Evolutionary conservation across 2,888 invertebrate species (phyloP).

Genomic region (Siphlonurus alternatus): DNA sequence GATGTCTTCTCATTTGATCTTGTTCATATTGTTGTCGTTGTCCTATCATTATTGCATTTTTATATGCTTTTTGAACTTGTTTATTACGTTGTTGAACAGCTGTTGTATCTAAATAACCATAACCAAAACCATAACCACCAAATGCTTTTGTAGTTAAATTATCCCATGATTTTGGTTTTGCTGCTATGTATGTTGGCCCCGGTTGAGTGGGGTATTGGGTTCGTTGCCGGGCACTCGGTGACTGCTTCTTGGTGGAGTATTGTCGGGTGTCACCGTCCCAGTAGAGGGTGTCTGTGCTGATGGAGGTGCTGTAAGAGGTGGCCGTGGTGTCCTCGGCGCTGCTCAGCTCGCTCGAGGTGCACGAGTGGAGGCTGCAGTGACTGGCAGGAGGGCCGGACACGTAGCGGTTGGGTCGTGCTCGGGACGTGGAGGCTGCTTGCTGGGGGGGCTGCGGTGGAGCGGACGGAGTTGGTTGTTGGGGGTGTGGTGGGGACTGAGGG

Average conservation of each 20-base stretch:
- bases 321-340: slow-evolving; percentile 53
- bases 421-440: slow-evolving; percentile 23
- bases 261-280: slow-evolving; percentile 43
- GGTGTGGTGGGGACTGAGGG: slow-evolving; percentile 31
- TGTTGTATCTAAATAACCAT: slow-evolving; percentile 62
- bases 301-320: slow-evolving; percentile 65
- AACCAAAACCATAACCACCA: slow-evolving; percentile 74
- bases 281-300: slow-evolving; percentile 73
- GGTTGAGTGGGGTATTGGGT: slow-evolving; percentile 20
- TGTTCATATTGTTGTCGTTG: slow-evolving; percentile 29
- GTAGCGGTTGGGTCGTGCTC: slow-evolving; percentile 36
- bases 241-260: slow-evolving; percentile 20
- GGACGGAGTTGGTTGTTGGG: slow-evolving; percentile 19
- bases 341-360: slow-evolving; percentile 58
- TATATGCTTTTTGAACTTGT: slow-evolving; percentile 19
- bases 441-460: slow-evolving; percentile 24
- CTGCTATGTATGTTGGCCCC: slow-evolving; percentile 26
- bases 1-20: slow-evolving; percentile 22
- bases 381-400: slow-evolving; percentile 52
- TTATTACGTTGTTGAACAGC: slow-evolving; percentile 18
- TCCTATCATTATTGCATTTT: not conserved
- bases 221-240: slow-evolving; percentile 1
- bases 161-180: slow-evolving; percentile 80
- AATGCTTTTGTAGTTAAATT: slow-evolving; percentile 72
- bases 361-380: slow-evolving; percentile 67